Base-by-base conservation (phyloP, 2,797 vertebrate species). In the Nasua narica region DNA sequence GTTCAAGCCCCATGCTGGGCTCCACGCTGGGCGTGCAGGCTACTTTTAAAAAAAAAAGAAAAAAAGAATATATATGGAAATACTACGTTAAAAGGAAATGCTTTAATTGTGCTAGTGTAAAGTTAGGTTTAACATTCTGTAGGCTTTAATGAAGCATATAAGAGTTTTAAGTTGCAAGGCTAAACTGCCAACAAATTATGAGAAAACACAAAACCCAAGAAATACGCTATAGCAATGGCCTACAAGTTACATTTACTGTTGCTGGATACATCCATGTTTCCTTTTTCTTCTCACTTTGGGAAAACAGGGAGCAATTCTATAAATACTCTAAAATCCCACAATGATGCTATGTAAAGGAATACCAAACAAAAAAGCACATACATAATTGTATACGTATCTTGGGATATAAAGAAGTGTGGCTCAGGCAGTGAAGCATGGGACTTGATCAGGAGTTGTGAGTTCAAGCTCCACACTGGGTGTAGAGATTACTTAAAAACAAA, bases 201-300 rank as follows among this genome's bases (percentile, higher is more conserved):
- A 94, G 23, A 37, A 76, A 70, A 86, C 23, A 72, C 37, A 58
- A 87, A 97, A 65, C 25, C 21, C 37, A 92, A 56, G 76, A 95
- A 67, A 43, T 58, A n/a, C 52, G 27, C 62, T 85, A 32, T 14
- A 83, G 54, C 69, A 79, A 43, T n/a, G n/a, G 15, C 56, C 32
- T 32, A 2, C 43, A 54, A 76, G 52, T 27, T 76, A 8, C 50
- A 85, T n/a, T 69, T 15, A 23, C 56, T 29, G 5, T n/a, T 86
- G 35, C 18, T 67, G 19, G 69, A 78, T 48, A 91, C 5, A 70
- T 65, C 11, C n/a, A 32, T 40, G 21, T 83, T 95, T 94, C 56
- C 23, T 79, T 81, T 40, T 67, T 60, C 58, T 65, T 43, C 1
- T 90, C 43, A 46, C 74, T 90, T 89, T 82, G 60, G 72, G 15